Percentiles rank a stretch among this genome's conserved stretches.
Evolutionary conservation across 2,797 vertebrate genomes (phyloP).

Genomic region (Muscicapa striata): DNA sequence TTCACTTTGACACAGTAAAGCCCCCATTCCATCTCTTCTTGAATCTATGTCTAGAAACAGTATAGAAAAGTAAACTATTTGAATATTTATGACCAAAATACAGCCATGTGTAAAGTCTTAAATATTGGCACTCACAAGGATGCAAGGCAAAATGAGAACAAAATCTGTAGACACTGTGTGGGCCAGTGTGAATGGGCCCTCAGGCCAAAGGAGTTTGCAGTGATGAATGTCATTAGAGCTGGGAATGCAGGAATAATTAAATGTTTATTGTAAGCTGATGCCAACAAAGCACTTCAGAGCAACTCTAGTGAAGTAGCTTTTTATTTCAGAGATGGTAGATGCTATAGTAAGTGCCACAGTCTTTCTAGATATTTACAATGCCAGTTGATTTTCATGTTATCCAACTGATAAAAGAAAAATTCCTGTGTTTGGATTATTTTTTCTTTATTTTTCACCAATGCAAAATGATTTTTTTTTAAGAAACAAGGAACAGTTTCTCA

Average conservation of each 20-base stretch:
- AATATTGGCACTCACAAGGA: not conserved
- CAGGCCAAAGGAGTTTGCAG: not conserved
- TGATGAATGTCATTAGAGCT: not conserved
- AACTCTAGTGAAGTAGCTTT: not conserved
- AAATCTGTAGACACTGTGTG: not conserved
- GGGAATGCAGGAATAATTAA: not conserved
- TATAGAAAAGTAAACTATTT: not conserved
- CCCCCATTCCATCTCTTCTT: not conserved
- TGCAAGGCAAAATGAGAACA: not conserved
- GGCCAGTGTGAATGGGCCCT: not conserved
- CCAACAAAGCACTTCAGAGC: not conserved
- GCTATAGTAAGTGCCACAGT: not conserved
- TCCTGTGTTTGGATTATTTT: not conserved
- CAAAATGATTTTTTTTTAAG: not conserved
- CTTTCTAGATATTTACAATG: not conserved
- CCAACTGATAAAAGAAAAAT: not conserved
- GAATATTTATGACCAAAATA: not conserved
- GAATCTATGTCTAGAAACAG: not conserved
- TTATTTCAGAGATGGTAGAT: not conserved
- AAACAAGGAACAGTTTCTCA: not conserved
- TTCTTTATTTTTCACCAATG: not conserved
- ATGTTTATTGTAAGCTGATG: not conserved
- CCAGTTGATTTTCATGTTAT: not conserved
- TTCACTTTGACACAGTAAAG: not conserved
- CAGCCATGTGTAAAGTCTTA: not conserved